Percentiles rank a stretch among this genome's conserved stretches.
phyloP scores from a whole-genome alignment of 1,140 invertebrate species.

The Battus philenor region DNA sequence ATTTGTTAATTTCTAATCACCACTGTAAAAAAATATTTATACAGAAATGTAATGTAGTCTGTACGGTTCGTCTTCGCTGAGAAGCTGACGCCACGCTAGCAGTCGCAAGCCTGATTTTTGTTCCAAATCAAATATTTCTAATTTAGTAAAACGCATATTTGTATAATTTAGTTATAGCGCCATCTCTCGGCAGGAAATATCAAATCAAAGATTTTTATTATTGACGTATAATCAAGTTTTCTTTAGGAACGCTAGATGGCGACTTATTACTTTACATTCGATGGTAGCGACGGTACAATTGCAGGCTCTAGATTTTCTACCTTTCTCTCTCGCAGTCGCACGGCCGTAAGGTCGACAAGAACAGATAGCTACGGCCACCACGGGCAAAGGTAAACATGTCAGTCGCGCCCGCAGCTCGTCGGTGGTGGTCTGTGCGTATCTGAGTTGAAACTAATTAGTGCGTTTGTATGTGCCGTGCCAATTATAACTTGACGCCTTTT shows the following conservation, averaged over 20 bases:
- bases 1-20: too few species aligned
- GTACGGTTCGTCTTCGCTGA: too few species aligned
- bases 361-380: slow-evolving; percentile 15
- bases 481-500: slow-evolving; percentile 17
- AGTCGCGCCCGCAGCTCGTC: slow-evolving; percentile 30
- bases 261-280: neutral
- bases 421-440: slow-evolving; percentile 26
- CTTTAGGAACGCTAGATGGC: neutral
- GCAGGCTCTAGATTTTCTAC: neutral
- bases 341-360: slow-evolving; percentile 2
- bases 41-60: too few species aligned
- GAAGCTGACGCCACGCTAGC: too few species aligned
- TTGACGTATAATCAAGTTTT: neutral
- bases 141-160: too few species aligned
- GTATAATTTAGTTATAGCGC: slow-evolving; percentile 1
- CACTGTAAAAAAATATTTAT: too few species aligned
- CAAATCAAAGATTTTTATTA: neutral
- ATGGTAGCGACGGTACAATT: neutral
- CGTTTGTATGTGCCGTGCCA: slow-evolving; percentile 15
- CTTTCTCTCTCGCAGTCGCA: neutral
- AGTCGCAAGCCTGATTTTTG: too few species aligned
- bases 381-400: slow-evolving; percentile 33
- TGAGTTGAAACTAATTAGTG: slow-evolving; percentile 15
- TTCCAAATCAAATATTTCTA: too few species aligned
- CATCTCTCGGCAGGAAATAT: neutral